phyloP scores from a whole-genome alignment of 1,140 invertebrate genomes.

The Anastrepha obliqua region DNA sequence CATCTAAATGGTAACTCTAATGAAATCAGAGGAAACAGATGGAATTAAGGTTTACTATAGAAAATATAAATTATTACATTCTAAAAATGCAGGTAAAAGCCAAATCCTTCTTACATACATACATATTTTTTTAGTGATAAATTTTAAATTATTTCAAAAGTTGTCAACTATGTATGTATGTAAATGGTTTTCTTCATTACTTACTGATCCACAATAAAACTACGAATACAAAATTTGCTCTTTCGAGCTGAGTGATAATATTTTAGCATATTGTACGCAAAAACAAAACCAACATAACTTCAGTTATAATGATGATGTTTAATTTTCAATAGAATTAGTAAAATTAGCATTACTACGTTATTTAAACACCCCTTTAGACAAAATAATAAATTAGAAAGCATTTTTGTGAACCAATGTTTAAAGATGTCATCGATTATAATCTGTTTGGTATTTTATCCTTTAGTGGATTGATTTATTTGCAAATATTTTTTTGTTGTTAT shows the following conservation, averaged over 20 bases:
- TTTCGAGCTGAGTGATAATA: not conserved
- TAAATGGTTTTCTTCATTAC: too few relatives aligned
- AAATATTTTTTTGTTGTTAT: constrained; percentile 5
- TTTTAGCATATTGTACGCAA: too few relatives aligned
- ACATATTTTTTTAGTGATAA: not conserved
- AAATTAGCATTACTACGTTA: not conserved
- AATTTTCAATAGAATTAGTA: not conserved
- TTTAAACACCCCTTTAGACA: not conserved
- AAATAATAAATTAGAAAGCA: constrained; percentile 49
- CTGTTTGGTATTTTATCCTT: not conserved
- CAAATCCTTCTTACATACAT: too few relatives aligned
- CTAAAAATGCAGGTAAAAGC: constrained; percentile 10
- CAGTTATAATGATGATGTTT: not conserved
- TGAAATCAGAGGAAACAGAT: not conserved
- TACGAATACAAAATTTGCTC: not conserved
- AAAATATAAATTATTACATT: constrained; percentile 2
- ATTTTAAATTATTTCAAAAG: not conserved
- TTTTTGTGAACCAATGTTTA: constrained; percentile 25
- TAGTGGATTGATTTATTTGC: not conserved
- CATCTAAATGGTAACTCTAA: not conserved
- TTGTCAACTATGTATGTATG: too few relatives aligned
- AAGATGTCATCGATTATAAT: not conserved
- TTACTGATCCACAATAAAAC: not conserved
- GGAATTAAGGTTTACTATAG: too few relatives aligned
- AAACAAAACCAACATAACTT: not conserved